A percentile compares a stretch with the other conserved stretches of the same genome.
Conservation (phyloP, 35 echinoderm and acorn worm species). For the Lytechinus pictus region DNA sequence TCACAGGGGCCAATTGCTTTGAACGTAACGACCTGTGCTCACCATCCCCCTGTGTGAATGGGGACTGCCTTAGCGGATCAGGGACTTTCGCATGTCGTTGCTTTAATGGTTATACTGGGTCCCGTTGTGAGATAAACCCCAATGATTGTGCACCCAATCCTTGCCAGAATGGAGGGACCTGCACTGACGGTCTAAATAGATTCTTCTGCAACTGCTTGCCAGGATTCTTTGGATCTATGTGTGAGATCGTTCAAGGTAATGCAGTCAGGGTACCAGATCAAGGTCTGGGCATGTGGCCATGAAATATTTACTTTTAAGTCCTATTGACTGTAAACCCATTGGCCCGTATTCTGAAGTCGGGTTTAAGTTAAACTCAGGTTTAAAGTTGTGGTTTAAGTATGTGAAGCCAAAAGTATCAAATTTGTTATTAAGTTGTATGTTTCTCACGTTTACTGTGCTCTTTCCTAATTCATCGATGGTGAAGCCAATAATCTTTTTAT, state of each 20-base stretch:
- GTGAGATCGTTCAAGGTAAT: constrained; percentile 30
- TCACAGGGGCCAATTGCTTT: constrained; percentile 37
- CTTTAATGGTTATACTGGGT: neutral
- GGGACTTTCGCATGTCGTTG: neutral
- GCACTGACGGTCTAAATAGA: constrained; percentile 57
- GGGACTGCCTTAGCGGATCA: neutral
- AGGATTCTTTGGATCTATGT: constrained; percentile 57
- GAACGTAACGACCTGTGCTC: neutral
- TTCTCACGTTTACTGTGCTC: too few species aligned
- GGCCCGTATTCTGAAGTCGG: too few species aligned
- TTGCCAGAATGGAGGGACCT: constrained; percentile 74
- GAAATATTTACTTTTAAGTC: too few species aligned
- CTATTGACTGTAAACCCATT: too few species aligned
- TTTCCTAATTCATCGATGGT: too few species aligned
- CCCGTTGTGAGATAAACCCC: constrained; percentile 16
- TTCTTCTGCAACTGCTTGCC: constrained; percentile 66
- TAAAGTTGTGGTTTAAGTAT: too few species aligned
- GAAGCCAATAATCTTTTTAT: too few species aligned
- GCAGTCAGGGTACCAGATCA: too few species aligned
- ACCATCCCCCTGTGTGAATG: neutral
- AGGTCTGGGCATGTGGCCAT: too few species aligned
- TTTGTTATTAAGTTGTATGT: too few species aligned
- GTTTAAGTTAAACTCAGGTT: too few species aligned
- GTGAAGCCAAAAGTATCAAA: too few species aligned
- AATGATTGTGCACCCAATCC: constrained; percentile 65